phyloP scores from a whole-genome alignment of 2,888 invertebrate species.

The Eristalis tenax region DNA sequence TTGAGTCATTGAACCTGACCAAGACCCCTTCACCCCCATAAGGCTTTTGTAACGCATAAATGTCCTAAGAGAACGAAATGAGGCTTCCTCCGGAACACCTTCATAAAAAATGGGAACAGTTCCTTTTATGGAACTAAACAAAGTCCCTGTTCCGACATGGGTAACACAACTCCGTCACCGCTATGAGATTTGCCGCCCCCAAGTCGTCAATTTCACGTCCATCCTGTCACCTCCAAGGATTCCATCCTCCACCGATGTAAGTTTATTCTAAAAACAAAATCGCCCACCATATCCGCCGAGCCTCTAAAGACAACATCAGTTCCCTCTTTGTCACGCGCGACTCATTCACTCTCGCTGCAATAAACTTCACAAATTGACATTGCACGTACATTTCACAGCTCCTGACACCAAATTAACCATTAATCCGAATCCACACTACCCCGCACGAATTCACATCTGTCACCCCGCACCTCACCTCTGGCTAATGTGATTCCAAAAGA shows the following conservation, averaged over 20 bases:
- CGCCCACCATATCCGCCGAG: not conserved
- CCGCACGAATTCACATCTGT: not conserved
- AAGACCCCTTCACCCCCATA: too few species aligned
- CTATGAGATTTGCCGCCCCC: too few species aligned
- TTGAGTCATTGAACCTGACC: too few species aligned
- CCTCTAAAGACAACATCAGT: not conserved
- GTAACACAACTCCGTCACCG: too few species aligned
- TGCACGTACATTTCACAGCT: not conserved
- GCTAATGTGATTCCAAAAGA: not conserved
- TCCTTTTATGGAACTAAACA: not conserved
- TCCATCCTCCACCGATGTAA: not conserved
- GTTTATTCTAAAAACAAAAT: not conserved
- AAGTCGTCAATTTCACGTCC: too few species aligned
- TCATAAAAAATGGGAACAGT: too few species aligned
- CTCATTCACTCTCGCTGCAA: not conserved
- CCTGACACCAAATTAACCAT: constrained; percentile 7
- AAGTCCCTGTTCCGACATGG: too few species aligned
- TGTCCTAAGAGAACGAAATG: too few species aligned
- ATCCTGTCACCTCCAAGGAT: not conserved
- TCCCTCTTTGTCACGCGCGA: not conserved
- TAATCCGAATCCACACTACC: not conserved
- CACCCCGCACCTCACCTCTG: not conserved
- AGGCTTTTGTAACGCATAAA: too few species aligned
- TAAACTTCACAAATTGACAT: not conserved
- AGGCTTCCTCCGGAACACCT: too few species aligned